Conservation (phyloP, 2,888 invertebrate genomes). For the Hofmannophila pseudospretella region DNA sequence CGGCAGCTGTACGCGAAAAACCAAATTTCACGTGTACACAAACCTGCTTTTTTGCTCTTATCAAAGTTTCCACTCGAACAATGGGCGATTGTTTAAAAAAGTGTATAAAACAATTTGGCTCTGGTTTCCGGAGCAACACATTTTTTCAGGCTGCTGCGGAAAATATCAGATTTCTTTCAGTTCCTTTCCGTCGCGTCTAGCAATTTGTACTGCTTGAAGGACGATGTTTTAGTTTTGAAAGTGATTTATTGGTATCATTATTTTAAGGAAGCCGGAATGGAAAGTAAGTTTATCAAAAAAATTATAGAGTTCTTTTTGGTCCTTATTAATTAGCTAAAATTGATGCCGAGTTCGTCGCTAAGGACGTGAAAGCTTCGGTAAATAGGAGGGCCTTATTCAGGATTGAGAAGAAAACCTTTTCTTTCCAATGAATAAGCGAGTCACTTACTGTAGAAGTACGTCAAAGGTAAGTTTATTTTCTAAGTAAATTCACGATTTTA, state of each 20-base stretch:
- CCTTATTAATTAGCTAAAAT: no score
- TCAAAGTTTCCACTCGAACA: conserved; percentile 40
- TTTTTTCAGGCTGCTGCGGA: conserved; percentile 19
- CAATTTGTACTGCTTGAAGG: not conserved
- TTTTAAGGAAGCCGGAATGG: conserved; percentile 4
- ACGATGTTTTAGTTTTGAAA: conserved; percentile 3
- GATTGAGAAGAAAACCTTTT: no score
- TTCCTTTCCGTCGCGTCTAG: not conserved
- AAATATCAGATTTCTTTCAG: conserved; percentile 25
- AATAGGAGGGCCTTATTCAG: no score
- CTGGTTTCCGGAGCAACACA: conserved; percentile 33
- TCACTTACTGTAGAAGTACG: no score
- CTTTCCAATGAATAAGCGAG: no score
- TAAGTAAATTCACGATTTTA: no score
- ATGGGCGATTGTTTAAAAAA: conserved; percentile 57
- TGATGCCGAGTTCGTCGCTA: no score
- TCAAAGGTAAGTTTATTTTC: no score
- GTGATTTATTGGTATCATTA: not conserved
- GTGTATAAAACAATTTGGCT: conserved; percentile 56
- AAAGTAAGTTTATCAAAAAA: conserved; percentile 11
- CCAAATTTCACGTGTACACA: conserved; percentile 2
- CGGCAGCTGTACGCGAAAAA: not conserved
- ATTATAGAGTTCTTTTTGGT: no score
- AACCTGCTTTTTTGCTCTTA: conserved; percentile 31
- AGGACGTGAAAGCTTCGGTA: no score